Base-by-base conservation (phyloP, 1,140 invertebrate species). In the Bombus sibiricus region DNA sequence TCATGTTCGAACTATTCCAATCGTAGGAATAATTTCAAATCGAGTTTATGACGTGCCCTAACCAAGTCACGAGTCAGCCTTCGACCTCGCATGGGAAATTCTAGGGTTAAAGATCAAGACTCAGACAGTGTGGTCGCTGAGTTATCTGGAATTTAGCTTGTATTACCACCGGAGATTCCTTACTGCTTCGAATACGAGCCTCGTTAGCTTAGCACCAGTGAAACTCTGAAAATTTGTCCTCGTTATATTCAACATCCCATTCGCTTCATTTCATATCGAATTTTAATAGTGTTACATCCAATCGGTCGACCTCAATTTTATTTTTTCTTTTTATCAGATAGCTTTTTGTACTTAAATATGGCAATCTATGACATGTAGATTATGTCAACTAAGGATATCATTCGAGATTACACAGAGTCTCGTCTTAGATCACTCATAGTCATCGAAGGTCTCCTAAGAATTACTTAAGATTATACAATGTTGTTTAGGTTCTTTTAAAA, bases 101-200 rank as follows among this genome's bases (percentile, higher is more conserved):
- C 64, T 43, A 64, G 32, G 41, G 53, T 47, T 85, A 85, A 85
- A 80, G 68, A 79, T 85, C 76, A 34, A 32, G 39, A 43, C 28
- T 62, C 66, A 64, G 75, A 43, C 59, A 32, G 74, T 75, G 47
- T 53, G 62, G 5, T 41, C 25, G 62, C 22, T 22, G 47, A 77
- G 62, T 77, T 83, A 77, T 83, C 32, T 57, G 73, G 64, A 83
- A 83, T 83, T 77, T 53, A 66, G 37, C 37, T 69, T 43, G 74
- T 34, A 83, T 69, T 69, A 77, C 62, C 64, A 37, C 32, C 62
- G 37, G 64, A 41, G 39, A 77, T 83, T 83, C 47, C 81, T n/a
- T 39, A 3, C 59, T 28, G 62, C 15, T 41, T 34, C 41, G 39
- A 66, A 47, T 57, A 62, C 34, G n/a, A 72, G 34, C 22, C 75